These are phyloP conservation scores for Zaprionus obscuricornis DNA, from an alignment of 2,888 invertebrate genomes.

Conservation along the genomic window DNA sequence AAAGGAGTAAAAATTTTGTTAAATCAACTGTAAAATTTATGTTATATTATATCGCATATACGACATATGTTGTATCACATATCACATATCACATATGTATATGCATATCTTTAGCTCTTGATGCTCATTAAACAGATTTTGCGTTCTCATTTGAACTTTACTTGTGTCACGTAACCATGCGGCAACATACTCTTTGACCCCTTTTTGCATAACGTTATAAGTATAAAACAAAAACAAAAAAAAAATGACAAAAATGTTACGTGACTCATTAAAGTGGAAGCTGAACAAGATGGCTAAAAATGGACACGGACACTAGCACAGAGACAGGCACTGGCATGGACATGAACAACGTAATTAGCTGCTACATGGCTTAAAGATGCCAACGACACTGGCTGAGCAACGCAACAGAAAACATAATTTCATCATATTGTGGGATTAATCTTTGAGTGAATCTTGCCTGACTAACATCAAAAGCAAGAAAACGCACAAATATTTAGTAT, in stretches of 20 bases:
- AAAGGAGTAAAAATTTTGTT: slow-evolving; percentile 33
- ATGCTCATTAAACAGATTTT: slow-evolving; percentile 55
- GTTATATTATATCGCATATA: slow-evolving; percentile 33
- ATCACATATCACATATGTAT: slow-evolving; percentile 23
- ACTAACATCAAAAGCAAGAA: too few species aligned
- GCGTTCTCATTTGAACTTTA: slow-evolving; percentile 54
- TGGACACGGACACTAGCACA: background rate
- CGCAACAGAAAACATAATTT: too few species aligned
- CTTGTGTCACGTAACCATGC: slow-evolving; percentile 57
- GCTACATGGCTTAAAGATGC: too few species aligned
- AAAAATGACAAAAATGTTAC: slow-evolving; percentile 67
- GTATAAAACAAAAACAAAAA: background rate
- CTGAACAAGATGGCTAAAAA: background rate
- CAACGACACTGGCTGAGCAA: too few species aligned
- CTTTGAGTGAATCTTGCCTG: too few species aligned
- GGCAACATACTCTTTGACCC: slow-evolving; percentile 51
- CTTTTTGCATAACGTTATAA: slow-evolving; percentile 43
- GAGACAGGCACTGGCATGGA: slow-evolving; percentile 14
- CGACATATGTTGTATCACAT: slow-evolving; percentile 32
- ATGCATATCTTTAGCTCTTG: background rate
- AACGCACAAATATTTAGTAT: too few species aligned
- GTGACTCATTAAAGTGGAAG: slow-evolving; percentile 64
- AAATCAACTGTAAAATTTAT: slow-evolving; percentile 72
- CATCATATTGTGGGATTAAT: too few species aligned
- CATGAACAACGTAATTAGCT: slow-evolving; percentile 57